Evolutionary conservation across 2,113 vertebrate species (phyloP), one percentile per base, ranked within the genome.

Genomic region (Mugil cephalus): DNA sequence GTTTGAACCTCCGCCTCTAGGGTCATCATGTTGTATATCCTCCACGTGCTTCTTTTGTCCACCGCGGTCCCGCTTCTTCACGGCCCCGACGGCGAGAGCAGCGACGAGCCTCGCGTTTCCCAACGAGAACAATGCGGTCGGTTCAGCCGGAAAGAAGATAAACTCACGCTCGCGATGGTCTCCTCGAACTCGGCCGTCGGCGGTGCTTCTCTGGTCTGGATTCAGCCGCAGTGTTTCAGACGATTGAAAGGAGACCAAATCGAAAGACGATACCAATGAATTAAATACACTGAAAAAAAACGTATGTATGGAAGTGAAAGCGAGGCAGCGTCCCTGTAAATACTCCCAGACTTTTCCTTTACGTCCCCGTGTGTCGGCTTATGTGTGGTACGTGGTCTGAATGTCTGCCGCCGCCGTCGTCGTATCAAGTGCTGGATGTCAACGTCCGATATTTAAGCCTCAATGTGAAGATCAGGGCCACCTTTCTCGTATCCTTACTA

Each of bases 401-500:
- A 46, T 78, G 18, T 69, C 38, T 53, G 64, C 68, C 42, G 3
- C 12, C 43, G 42, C 58, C 68, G 2, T 87, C 53, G 24, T 79
- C 17, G 50, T 71, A 76, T 83, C 59, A 79, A 81, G 77, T 86
- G 83, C 83, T 89, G 83, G 74, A 88, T 82, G 77, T 46, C 50
- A 45, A 63, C 38, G 46, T 70, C 55, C 50, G 6, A 79, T 62
- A 69, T 48, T 58, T 61, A 78, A 64, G 65, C 73, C 68, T 79
- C 18, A 54, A 7, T 63, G 58, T 79, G 8, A 3, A 77, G 60
- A 83, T 82, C 74, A 69, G 75, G 79, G 52, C 74, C 47, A 71
- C 60, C 12, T 56, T 59, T 54, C 17, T 55, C 53, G 42, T 74
- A 52, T 77, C 34, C 43, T 38, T n/a, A 55, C 48, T 51, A 60